A percentile compares a stretch with the other conserved stretches of the same genome.
phyloP scores from a whole-genome alignment of 2,888 invertebrate genomes.

The Troglohyphantes excavatus region DNA sequence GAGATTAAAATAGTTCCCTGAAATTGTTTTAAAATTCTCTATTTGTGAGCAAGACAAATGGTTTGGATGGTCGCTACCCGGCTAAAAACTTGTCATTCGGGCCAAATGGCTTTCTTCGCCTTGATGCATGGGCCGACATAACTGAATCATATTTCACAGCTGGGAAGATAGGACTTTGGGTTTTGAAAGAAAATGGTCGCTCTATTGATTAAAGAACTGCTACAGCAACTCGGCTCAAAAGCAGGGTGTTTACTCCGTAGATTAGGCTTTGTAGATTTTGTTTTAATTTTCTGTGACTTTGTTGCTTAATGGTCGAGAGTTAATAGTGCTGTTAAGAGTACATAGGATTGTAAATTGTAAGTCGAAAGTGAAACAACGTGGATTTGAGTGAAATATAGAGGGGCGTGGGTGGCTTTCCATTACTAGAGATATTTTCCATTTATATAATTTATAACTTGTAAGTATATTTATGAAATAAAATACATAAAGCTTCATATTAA shows the following conservation, averaged over 20 bases:
- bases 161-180: background rate
- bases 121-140: slow-evolving; percentile 8
- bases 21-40: slow-evolving; percentile 59
- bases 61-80: background rate
- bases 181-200: background rate
- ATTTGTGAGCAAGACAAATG: slow-evolving; percentile 44
- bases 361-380: background rate
- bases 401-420: background rate
- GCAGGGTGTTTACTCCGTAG: background rate
- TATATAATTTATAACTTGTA: no score
- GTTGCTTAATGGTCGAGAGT: no score
- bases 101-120: background rate
- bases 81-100: background rate
- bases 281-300: background rate
- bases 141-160: slow-evolving; percentile 23
- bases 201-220: slow-evolving; percentile 2
- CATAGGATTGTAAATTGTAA: background rate
- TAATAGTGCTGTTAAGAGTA: background rate
- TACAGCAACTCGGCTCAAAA: background rate
- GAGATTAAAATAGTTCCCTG: slow-evolving; percentile 33
- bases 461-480: no score
- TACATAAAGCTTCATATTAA: no score
- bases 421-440: no score
- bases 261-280: background rate
- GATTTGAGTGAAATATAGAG: background rate